These are phyloP conservation scores for Fragum sueziense DNA, from an alignment of 2,888 invertebrate genomes.

Conservation along the genomic window DNA sequence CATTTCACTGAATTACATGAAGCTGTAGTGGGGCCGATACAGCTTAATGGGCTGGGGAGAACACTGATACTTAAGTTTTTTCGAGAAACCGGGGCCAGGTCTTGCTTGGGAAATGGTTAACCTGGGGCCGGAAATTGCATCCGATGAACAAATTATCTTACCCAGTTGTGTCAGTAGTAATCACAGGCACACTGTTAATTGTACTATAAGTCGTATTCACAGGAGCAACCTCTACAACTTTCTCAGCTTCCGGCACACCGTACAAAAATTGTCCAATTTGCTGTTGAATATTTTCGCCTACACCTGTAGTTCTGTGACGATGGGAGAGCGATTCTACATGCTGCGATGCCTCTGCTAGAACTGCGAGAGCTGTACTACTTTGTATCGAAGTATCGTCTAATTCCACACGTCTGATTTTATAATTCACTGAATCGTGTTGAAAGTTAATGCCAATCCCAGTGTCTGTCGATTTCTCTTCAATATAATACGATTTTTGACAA, in stretches of 20 bases:
- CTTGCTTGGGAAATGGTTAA: too few species aligned
- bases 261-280: neutral
- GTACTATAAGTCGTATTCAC: neutral
- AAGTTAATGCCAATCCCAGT: neutral
- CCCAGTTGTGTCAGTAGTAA: constrained; percentile 1
- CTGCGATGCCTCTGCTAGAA: constrained; percentile 59
- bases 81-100: too few species aligned
- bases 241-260: neutral
- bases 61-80: too few species aligned
- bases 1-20: too few species aligned
- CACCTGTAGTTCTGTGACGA: neutral
- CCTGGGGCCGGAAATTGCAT: too few species aligned
- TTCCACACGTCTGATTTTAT: constrained; percentile 51
- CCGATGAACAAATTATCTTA: too few species aligned
- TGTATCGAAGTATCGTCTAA: constrained; percentile 7
- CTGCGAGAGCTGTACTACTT: constrained; percentile 48
- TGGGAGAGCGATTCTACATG: constrained; percentile 56
- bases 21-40: too few species aligned
- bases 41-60: too few species aligned
- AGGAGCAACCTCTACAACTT: constrained; percentile 1
- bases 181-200: neutral
- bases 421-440: constrained; percentile 25
- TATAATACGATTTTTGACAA: constrained; percentile 58
- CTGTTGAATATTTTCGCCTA: neutral
- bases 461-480: constrained; percentile 16